Conservation (phyloP, 2,888 invertebrate genomes). For the Seladonia tumulorum region DNA sequence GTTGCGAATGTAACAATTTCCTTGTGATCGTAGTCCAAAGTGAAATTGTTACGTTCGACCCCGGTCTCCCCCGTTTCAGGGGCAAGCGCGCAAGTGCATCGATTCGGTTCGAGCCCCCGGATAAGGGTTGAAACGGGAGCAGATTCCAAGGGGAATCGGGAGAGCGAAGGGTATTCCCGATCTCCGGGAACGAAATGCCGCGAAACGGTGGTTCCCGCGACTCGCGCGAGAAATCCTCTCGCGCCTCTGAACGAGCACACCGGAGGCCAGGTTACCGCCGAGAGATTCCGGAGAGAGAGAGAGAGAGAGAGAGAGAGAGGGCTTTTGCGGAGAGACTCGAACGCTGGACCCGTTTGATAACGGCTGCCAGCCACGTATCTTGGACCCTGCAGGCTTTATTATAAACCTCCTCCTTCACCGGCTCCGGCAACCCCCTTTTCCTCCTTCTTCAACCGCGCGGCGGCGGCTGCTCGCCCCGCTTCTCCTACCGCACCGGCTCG, state of each 20-base stretch:
- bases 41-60: neutral
- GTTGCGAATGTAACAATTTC: too few relatives aligned
- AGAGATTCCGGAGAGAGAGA: slow-evolving; percentile 68
- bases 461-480: slow-evolving; percentile 16
- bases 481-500: slow-evolving; percentile 20
- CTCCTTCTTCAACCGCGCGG: slow-evolving; percentile 62
- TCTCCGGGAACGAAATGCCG: slow-evolving; percentile 38
- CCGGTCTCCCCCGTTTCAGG: neutral
- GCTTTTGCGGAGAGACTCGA: slow-evolving; percentile 80
- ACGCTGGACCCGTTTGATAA: slow-evolving; percentile 83
- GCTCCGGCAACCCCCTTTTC: slow-evolving; percentile 51
- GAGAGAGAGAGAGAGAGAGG: slow-evolving; percentile 66
- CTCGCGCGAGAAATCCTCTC: slow-evolving; percentile 48
- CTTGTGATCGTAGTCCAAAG: too few relatives aligned
- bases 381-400: slow-evolving; percentile 84
- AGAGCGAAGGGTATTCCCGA: neutral
- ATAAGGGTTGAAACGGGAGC: neutral
- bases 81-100: neutral
- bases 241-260: slow-evolving; percentile 49
- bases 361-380: slow-evolving; percentile 82
- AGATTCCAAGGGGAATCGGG: neutral
- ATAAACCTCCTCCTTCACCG: slow-evolving; percentile 78
- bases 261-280: slow-evolving; percentile 61
- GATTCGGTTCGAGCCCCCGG: neutral
- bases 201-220: slow-evolving; percentile 50